Evolutionary conservation across 2,888 invertebrate species (phyloP).

Genomic region (Leucozona laternaria): DNA sequence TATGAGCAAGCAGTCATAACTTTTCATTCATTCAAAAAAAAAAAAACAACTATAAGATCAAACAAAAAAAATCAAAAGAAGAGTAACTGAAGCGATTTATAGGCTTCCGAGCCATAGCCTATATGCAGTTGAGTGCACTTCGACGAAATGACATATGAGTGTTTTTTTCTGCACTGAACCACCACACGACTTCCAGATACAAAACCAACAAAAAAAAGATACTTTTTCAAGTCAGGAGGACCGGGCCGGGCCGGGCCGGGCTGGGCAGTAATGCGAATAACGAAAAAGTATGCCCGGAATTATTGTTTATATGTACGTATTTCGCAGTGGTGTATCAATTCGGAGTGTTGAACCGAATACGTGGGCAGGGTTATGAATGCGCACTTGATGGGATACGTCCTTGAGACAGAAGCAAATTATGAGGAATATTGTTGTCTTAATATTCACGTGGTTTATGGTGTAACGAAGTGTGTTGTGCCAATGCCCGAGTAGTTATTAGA

Average conservation of each 20-base stretch:
- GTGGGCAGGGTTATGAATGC: conserved; percentile 57
- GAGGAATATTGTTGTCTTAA: conserved; percentile 58
- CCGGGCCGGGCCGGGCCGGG: neutral
- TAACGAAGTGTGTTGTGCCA: neutral
- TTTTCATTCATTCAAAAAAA: conserved; percentile 44
- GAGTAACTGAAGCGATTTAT: conserved; percentile 52
- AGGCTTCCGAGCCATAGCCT: neutral
- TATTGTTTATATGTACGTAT: conserved; percentile 19
- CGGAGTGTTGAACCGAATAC: conserved; percentile 64
- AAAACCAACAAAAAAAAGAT: conserved; percentile 12
- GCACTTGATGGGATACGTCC: conserved; percentile 72
- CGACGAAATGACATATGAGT: conserved; percentile 56
- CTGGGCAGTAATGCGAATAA: conserved; percentile 11
- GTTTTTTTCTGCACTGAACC: conserved; percentile 23
- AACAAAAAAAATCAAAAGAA: conserved; percentile 6
- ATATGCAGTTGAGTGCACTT: conserved; percentile 50
- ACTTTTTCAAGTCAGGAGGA: conserved; percentile 26
- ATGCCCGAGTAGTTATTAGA: conserved; percentile 22
- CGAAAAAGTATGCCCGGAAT: conserved; percentile 33
- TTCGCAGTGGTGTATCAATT: neutral
- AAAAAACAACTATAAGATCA: conserved; percentile 8
- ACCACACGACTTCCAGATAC: conserved; percentile 16
- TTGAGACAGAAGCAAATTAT: conserved; percentile 71
- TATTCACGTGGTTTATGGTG: conserved; percentile 32
- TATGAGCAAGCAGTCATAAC: conserved; percentile 58